Base-by-base conservation (phyloP, 2,113 vertebrate species). In the Rhynchomys soricoides region DNA sequence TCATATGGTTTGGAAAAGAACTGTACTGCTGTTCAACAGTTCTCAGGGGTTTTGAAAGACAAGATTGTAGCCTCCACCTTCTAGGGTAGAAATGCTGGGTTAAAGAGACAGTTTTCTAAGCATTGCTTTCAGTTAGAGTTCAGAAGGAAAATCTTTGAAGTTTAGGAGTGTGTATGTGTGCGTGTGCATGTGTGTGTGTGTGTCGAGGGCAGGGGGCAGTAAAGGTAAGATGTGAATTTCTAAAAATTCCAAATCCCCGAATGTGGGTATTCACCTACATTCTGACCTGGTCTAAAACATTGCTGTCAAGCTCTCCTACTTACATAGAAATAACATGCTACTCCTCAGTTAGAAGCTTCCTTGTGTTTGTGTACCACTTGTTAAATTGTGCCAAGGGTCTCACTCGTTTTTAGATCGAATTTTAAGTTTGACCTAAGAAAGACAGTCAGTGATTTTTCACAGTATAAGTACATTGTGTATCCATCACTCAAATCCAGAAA, bases 31-130 rank as follows among this genome's bases (percentile, higher is more conserved):
- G 40, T 17, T 59, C 26, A 52, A 7, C 8, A 50, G 37, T 86
- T 94, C 89, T 86, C 59, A 74, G 66, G 55, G 40, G 13, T 71
- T 92, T 97, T 31, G 57, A 29, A 75, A 77, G 24, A 86, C 15
- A 48, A 70, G 15, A 34, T 40, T 71, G 2, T 48, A 83, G 87
- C 52, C 37, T 77, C 29, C 43, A 40, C 24, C 52, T 9, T 82
- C 43, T 71, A 71, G 24, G 17, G 55, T 66, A 78, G 78, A 86
- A 70, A 55, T 64, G 40, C 10, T 43, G 19, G 83, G 31, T 50
- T 82, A 48, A 73, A 78, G 40, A 77, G 57, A 48, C 22, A 89
- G 12, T 66, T 10, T 92, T 50, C n/a, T 17, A 57, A 78, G 48
- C 16, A 85, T 85, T 71, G 59, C 52, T 48, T 85, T 71, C 77